A percentile compares a stretch with the other conserved stretches of the same genome.
These are phyloP conservation scores for Anadara kagoshimensis DNA, from an alignment of 1,140 invertebrate genomes.

Conservation along the genomic window DNA sequence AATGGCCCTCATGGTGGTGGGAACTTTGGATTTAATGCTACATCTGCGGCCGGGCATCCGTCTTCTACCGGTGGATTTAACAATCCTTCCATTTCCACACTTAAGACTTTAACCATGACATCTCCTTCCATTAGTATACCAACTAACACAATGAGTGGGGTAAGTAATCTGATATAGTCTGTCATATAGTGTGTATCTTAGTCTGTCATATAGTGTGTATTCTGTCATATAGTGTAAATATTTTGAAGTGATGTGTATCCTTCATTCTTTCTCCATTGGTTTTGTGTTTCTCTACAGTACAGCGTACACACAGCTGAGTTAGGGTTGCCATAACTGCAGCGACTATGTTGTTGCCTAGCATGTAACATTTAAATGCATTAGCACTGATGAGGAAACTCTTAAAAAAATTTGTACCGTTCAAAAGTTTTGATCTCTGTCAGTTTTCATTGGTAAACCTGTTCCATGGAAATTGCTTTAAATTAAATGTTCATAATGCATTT, in stretches of 20 bases:
- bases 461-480: too few species aligned
- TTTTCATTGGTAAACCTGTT: too few species aligned
- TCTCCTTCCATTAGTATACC: conserved; percentile 29
- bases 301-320: too few species aligned
- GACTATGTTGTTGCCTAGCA: too few species aligned
- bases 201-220: conserved; percentile 30
- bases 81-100: conserved; percentile 23
- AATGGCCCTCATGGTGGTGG: conserved; percentile 54
- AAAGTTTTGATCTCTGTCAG: too few species aligned
- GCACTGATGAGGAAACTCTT: too few species aligned
- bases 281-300: too few species aligned
- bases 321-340: too few species aligned
- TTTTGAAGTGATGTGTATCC: background rate
- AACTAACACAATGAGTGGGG: conserved; percentile 3
- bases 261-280: background rate
- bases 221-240: background rate
- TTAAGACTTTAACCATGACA: conserved; percentile 33
- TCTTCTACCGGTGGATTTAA: conserved; percentile 33
- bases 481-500: too few species aligned
- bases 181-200: conserved; percentile 1
- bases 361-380: too few species aligned
- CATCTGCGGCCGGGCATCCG: conserved; percentile 38
- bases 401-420: too few species aligned
- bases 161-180: conserved; percentile 23
- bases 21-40: conserved; percentile 39